Conservation (phyloP, 2,888 invertebrate genomes). For the Cacoxenus indagator region DNA sequence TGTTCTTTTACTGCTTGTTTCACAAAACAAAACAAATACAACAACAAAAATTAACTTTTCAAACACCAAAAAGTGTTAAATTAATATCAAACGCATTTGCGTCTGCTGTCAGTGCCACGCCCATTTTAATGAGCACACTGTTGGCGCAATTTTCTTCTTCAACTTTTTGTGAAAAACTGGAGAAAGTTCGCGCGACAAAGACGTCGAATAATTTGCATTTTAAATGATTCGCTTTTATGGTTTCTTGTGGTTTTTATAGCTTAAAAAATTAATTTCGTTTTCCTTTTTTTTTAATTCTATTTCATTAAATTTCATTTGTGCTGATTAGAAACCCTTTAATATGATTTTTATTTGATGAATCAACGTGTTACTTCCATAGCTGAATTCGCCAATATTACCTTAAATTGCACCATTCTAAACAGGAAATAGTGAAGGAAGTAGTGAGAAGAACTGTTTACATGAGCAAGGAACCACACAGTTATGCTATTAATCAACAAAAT, state of each 20-base stretch:
- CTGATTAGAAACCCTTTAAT: not conserved
- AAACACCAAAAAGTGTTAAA: constrained; percentile 6
- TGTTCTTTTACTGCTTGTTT: not conserved
- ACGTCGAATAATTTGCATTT: not conserved
- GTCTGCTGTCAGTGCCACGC: not conserved
- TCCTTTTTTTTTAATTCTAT: not conserved
- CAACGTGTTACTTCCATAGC: too few relatives aligned
- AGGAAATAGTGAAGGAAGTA: too few relatives aligned
- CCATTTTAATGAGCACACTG: not conserved
- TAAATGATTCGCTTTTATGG: not conserved
- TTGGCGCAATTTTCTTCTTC: not conserved
- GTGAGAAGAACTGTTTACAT: too few relatives aligned
- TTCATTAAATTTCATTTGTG: not conserved
- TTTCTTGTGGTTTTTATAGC: not conserved
- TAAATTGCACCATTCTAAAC: too few relatives aligned
- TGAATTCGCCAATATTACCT: too few relatives aligned
- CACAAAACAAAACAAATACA: not conserved
- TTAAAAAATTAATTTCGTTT: too few relatives aligned
- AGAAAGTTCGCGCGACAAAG: not conserved
- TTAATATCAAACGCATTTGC: constrained; percentile 9
- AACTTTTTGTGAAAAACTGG: not conserved
- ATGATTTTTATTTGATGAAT: too few relatives aligned
- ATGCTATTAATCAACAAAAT: too few relatives aligned
- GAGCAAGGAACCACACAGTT: too few relatives aligned
- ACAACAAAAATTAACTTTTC: not conserved